phyloP scores from a whole-genome alignment of 2,797 vertebrate species.

The Ambastaia sidthimunki region DNA sequence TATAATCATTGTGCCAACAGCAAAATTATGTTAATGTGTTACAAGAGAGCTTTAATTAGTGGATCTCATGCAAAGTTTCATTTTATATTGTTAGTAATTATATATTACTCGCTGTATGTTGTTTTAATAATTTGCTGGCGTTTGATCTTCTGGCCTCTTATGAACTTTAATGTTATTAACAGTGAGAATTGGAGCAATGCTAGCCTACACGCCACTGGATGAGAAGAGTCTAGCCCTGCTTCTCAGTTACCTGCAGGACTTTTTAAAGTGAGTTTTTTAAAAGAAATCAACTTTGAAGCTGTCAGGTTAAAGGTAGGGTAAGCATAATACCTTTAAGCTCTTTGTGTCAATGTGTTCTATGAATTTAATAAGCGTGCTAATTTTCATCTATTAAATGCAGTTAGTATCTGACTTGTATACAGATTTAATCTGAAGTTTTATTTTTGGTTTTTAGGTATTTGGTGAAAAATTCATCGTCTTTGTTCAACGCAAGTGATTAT shows the following conservation, averaged over 20 bases:
- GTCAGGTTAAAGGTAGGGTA: background rate
- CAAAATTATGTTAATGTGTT: no score
- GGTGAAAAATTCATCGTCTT: constrained; percentile 89
- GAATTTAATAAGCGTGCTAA: no score
- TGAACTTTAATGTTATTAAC: constrained; percentile 53
- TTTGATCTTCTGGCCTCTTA: background rate
- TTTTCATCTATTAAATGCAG: background rate
- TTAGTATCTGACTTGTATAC: background rate
- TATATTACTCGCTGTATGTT: background rate
- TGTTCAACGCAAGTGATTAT: constrained; percentile 95
- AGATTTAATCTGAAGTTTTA: background rate
- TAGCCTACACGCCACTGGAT: constrained; percentile 96
- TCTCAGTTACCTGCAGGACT: constrained; percentile 95
- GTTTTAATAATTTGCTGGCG: constrained; percentile 23
- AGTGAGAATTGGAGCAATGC: constrained; percentile 97
- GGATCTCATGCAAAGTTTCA: no score
- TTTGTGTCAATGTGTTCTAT: background rate
- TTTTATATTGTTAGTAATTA: no score
- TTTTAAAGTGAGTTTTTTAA: constrained; percentile 87
- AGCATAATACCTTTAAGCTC: no score
- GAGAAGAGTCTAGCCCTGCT: constrained; percentile 97
- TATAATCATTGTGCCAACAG: background rate
- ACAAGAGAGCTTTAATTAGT: no score
- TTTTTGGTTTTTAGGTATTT: constrained; percentile 83
- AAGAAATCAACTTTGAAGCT: background rate